Conservation (phyloP, 2,888 invertebrate genomes). For the Sylvicola cinctus region DNA sequence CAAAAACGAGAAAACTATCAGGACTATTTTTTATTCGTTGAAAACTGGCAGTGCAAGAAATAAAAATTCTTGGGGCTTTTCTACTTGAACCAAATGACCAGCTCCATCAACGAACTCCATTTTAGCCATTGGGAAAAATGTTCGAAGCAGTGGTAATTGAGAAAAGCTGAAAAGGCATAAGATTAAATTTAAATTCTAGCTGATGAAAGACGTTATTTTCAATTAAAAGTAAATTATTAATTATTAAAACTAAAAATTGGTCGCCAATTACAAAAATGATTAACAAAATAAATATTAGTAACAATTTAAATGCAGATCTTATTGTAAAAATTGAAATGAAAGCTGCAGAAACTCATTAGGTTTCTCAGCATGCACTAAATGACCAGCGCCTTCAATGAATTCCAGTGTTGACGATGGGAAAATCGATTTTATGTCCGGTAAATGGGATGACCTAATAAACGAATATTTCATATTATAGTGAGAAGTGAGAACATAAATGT, state of each 20-base stretch:
- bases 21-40: too few species aligned
- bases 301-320: too few species aligned
- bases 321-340: neutral
- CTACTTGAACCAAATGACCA: slow-evolving; percentile 88
- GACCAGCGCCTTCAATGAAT: slow-evolving; percentile 48
- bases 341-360: slow-evolving; percentile 32
- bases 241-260: too few species aligned
- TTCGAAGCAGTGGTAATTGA: neutral
- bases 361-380: slow-evolving; percentile 87
- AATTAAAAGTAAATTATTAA: too few species aligned
- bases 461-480: slow-evolving; percentile 1
- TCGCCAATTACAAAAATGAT: too few species aligned
- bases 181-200: too few species aligned
- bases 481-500: slow-evolving; percentile 3
- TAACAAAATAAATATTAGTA: too few species aligned
- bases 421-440: neutral
- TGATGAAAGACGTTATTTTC: too few species aligned
- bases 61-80: slow-evolving; percentile 44
- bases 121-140: slow-evolving; percentile 6
- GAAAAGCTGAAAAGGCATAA: too few species aligned
- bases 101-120: slow-evolving; percentile 33
- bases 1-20: too few species aligned
- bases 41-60: slow-evolving; percentile 10
- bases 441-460: neutral
- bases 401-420: slow-evolving; percentile 7